Evolutionary conservation across 2,113 vertebrate species (phyloP).

Genomic region (Triplophysa dalaica): DNA sequence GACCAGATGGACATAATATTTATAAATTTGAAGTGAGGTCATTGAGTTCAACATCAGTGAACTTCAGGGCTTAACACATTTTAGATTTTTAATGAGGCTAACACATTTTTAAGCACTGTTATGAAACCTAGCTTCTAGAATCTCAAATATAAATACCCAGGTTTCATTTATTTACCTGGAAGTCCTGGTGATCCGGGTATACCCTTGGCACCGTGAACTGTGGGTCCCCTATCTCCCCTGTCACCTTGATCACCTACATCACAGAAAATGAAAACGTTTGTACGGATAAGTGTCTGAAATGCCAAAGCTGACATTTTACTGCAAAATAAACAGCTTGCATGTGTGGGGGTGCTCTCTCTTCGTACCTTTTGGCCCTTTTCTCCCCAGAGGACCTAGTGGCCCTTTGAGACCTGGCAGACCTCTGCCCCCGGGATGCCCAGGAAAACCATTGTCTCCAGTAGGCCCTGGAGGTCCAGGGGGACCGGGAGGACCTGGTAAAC

Average conservation of each 20-base stretch:
- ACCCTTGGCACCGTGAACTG: conserved; percentile 85
- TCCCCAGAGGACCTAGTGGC: conserved; percentile 84
- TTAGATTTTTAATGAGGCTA: too few species aligned
- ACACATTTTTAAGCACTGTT: too few species aligned
- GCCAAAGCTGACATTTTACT: too few species aligned
- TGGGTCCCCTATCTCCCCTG: conserved; percentile 86
- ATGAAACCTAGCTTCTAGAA: too few species aligned
- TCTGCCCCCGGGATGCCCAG: conserved; percentile 85
- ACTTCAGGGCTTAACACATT: too few species aligned
- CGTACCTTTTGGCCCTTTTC: conserved; percentile 92
- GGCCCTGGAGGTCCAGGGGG: conserved; percentile 80
- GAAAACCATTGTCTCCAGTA: conserved; percentile 87
- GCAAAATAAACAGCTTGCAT: too few species aligned
- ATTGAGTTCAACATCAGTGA: not conserved
- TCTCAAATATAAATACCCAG: too few species aligned
- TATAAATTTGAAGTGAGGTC: not conserved
- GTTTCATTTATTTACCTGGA: conserved; percentile 75
- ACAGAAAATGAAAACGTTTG: conserved; percentile 7
- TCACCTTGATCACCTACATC: conserved; percentile 88
- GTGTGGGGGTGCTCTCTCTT: not conserved
- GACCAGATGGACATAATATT: not conserved
- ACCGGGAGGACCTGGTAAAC: conserved; percentile 81
- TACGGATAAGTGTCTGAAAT: too few species aligned
- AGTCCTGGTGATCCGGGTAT: conserved; percentile 84
- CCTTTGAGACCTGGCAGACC: conserved; percentile 94